Evolutionary conservation across 2,113 vertebrate species (phyloP).

Genomic region (Podarcis muralis): DNA sequence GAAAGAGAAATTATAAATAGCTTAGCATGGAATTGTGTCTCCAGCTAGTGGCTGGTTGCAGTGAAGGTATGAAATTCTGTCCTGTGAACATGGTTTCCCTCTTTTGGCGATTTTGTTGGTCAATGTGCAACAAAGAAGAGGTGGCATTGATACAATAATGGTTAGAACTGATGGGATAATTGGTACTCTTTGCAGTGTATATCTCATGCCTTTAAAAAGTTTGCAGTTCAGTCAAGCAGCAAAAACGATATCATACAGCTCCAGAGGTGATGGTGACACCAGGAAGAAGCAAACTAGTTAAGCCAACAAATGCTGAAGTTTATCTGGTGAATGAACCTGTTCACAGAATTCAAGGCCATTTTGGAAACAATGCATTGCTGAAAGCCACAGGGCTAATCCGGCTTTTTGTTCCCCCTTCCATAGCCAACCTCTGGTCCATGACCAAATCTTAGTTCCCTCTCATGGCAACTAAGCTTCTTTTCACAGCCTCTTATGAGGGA

Average conservation of each 20-base stretch:
- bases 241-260: not conserved
- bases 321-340: conserved; percentile 16
- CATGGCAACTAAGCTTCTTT: conserved; percentile 38
- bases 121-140: not conserved
- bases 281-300: conserved; percentile 25
- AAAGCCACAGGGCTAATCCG: conserved; percentile 34
- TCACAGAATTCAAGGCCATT: conserved; percentile 24
- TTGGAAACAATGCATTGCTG: conserved; percentile 25
- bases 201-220: not conserved
- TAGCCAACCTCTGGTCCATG: conserved; percentile 32
- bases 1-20: not conserved
- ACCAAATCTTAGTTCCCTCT: conserved; percentile 20
- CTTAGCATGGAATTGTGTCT: conserved; percentile 7
- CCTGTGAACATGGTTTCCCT: not conserved
- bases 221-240: conserved; percentile 1
- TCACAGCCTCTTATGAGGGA: conserved; percentile 30
- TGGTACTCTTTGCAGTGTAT: not conserved
- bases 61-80: not conserved
- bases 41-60: conserved; percentile 17
- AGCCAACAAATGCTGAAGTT: conserved; percentile 13
- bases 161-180: not conserved
- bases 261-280: not conserved
- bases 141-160: not conserved
- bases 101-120: not conserved
- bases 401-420: conserved; percentile 25